These are phyloP conservation scores for Saguinus midas DNA, from an alignment of 2,113 vertebrate genomes.

Conservation along the genomic window DNA sequence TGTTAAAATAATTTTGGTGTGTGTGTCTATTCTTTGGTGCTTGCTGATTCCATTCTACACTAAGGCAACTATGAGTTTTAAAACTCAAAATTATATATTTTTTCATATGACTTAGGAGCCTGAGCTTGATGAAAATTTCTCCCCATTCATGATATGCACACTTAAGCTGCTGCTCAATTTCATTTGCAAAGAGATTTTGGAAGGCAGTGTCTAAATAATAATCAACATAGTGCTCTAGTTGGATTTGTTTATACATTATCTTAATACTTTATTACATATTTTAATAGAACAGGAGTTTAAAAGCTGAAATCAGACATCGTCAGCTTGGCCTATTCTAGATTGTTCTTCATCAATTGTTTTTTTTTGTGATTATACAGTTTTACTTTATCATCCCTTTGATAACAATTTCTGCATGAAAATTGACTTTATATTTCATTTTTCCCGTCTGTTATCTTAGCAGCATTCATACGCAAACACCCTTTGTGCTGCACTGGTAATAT, in stretches of 20 bases:
- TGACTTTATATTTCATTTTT: slow-evolving; percentile 87
- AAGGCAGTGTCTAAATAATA: slow-evolving; percentile 70
- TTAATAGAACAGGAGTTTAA: slow-evolving; percentile 80
- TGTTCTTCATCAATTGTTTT: slow-evolving; percentile 83
- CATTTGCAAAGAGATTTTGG: slow-evolving; percentile 15
- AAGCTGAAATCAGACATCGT: slow-evolving; percentile 75
- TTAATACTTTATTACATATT: slow-evolving; percentile 78
- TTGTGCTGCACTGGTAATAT: slow-evolving; percentile 84
- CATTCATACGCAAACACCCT: slow-evolving; percentile 84
- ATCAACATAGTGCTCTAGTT: slow-evolving; percentile 63
- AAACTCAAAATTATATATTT: slow-evolving; percentile 34
- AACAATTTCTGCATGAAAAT: slow-evolving; percentile 86
- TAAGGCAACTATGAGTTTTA: slow-evolving; percentile 10
- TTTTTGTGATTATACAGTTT: slow-evolving; percentile 81
- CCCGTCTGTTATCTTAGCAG: slow-evolving; percentile 86
- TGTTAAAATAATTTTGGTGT: neutral
- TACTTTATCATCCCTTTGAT: slow-evolving; percentile 88
- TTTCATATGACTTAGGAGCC: slow-evolving; percentile 35
- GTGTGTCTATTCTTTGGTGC: neutral
- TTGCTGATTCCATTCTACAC: neutral
- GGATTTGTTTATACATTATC: slow-evolving; percentile 80
- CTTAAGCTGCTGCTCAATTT: slow-evolving; percentile 14
- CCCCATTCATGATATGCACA: neutral
- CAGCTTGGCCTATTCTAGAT: slow-evolving; percentile 73
- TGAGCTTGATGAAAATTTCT: slow-evolving; percentile 5